phyloP scores from a whole-genome alignment of 2,888 invertebrate species.

The Ormyrus labotus region DNA sequence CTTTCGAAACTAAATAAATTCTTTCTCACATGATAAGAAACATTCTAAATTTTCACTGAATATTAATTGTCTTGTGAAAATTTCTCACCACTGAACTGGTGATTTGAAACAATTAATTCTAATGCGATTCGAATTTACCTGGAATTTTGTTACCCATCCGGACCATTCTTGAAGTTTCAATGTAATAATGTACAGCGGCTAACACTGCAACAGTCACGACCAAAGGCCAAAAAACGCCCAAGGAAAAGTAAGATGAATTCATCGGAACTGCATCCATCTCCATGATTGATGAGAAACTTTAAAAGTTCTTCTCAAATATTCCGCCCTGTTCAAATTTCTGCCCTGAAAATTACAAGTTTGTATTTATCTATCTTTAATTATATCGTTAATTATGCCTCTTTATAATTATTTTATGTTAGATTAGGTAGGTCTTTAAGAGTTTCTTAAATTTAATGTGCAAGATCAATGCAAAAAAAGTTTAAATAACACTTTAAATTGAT shows the following conservation, averaged over 20 bases:
- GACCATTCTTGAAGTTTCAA: conserved; percentile 64
- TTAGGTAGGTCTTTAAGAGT: neutral
- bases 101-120: too few relatives aligned
- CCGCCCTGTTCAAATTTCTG: too few relatives aligned
- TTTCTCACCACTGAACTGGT: too few relatives aligned
- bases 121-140: conserved; percentile 60
- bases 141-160: conserved; percentile 68
- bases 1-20: too few relatives aligned
- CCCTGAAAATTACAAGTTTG: too few relatives aligned
- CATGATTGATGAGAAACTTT: neutral
- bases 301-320: too few relatives aligned
- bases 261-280: conserved; percentile 66
- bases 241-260: conserved; percentile 61
- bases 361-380: too few relatives aligned
- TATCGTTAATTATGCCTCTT: neutral
- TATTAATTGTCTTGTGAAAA: neutral
- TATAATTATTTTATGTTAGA: neutral
- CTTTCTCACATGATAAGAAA: too few relatives aligned
- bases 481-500: too few relatives aligned
- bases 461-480: too few relatives aligned
- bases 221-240: conserved; percentile 67
- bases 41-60: neutral
- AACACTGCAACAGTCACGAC: conserved; percentile 65
- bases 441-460: neutral
- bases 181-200: conserved; percentile 68